Conservation (phyloP, 1,140 invertebrate species). For the Bombus sibiricus region DNA sequence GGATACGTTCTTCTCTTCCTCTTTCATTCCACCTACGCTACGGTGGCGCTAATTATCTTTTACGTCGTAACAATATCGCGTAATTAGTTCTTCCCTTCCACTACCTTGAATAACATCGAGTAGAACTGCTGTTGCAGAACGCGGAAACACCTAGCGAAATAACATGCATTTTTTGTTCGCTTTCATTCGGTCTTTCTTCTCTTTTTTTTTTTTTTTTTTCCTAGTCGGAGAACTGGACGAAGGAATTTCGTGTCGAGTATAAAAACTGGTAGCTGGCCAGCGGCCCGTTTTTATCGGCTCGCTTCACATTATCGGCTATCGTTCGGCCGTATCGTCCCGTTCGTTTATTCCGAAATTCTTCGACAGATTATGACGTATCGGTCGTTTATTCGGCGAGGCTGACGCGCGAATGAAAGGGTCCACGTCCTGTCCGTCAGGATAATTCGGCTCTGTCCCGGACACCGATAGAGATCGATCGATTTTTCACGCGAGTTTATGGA, state of each 20-base stretch:
- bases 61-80: background rate
- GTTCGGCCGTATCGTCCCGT: background rate
- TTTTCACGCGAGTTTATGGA: constrained; percentile 12
- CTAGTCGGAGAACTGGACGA: background rate
- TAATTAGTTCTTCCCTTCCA: background rate
- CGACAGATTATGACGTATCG: constrained; percentile 44
- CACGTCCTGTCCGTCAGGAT: background rate
- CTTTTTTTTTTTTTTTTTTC: too few species aligned
- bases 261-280: background rate
- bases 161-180: background rate
- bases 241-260: background rate
- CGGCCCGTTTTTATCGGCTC: constrained; percentile 19
- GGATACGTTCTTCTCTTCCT: background rate
- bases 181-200: background rate
- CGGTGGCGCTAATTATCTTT: background rate
- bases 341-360: constrained; percentile 7
- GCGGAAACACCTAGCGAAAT: background rate
- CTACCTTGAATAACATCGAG: background rate
- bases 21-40: background rate
- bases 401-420: constrained; percentile 15
- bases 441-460: background rate
- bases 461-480: constrained; percentile 20
- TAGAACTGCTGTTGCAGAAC: background rate
- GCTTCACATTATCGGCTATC: background rate
- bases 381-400: constrained; percentile 4